Percentiles rank a stretch among this genome's conserved stretches.
phyloP scores from a whole-genome alignment of 2,888 invertebrate genomes.

The Drosophila siamana region DNA sequence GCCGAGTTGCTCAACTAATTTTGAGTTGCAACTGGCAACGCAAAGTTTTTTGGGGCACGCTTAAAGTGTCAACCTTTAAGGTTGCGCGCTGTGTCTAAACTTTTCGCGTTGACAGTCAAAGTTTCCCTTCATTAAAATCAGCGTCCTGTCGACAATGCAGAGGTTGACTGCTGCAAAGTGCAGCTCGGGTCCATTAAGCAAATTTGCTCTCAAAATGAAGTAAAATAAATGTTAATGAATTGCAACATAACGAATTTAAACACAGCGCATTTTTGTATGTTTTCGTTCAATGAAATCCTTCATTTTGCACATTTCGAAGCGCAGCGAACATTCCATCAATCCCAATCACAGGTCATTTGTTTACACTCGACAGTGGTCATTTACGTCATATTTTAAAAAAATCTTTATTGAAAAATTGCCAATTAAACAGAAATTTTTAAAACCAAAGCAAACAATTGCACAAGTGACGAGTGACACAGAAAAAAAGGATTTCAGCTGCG shows the following conservation, averaged over 20 bases:
- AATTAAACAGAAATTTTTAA: slow-evolving; percentile 71
- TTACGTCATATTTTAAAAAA: background rate
- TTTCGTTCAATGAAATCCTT: slow-evolving; percentile 15
- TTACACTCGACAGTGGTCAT: slow-evolving; percentile 27
- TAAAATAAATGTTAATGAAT: slow-evolving; percentile 65
- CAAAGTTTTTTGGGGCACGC: slow-evolving; percentile 34
- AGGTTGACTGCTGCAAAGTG: slow-evolving; percentile 1
- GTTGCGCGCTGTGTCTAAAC: slow-evolving; percentile 14
- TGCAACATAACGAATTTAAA: slow-evolving; percentile 41
- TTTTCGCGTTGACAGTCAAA: slow-evolving; percentile 53
- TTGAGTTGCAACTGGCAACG: slow-evolving; percentile 41
- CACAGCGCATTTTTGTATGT: slow-evolving; percentile 36
- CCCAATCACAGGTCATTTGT: slow-evolving; percentile 47
- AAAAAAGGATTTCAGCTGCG: slow-evolving; percentile 35
- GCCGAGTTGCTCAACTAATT: slow-evolving; percentile 54
- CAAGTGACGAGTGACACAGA: slow-evolving; percentile 36
- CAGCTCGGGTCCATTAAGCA: slow-evolving; percentile 35
- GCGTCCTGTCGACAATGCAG: background rate
- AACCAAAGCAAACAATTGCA: slow-evolving; percentile 46
- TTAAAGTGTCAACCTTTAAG: slow-evolving; percentile 66
- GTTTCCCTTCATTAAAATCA: slow-evolving; percentile 66
- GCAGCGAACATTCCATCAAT: no score
- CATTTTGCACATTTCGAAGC: background rate
- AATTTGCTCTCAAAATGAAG: slow-evolving; percentile 35
- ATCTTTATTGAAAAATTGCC: slow-evolving; percentile 56